These are phyloP conservation scores for Achroia grisella DNA, from an alignment of 1,140 invertebrate genomes.

Conservation along the genomic window DNA sequence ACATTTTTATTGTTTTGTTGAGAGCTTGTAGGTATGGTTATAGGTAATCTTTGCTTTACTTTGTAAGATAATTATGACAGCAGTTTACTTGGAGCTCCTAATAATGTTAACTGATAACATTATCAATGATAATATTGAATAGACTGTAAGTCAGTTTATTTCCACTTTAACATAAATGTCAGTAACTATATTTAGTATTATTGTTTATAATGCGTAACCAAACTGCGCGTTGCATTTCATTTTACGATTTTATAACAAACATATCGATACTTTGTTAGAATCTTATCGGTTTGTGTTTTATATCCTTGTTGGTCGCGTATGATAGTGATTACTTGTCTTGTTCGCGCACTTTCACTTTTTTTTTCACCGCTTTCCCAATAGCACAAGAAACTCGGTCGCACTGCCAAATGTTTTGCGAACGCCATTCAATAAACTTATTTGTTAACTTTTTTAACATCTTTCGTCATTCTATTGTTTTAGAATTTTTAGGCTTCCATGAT, in stretches of 20 bases:
- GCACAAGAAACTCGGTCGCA: slow-evolving; percentile 42
- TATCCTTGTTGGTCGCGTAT: slow-evolving; percentile 23
- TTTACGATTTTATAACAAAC: background rate
- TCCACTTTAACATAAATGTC: slow-evolving; percentile 5
- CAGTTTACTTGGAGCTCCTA: too few species aligned
- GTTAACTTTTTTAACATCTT: too few species aligned
- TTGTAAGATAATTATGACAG: too few species aligned
- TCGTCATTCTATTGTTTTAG: too few species aligned
- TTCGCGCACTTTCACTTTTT: slow-evolving; percentile 56
- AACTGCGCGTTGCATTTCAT: background rate
- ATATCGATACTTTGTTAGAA: slow-evolving; percentile 2
- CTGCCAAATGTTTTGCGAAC: slow-evolving; percentile 55
- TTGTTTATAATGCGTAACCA: too few species aligned
- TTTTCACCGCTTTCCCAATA: slow-evolving; percentile 52
- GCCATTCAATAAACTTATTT: slow-evolving; percentile 15
- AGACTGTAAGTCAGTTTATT: background rate
- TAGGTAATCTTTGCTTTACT: too few species aligned
- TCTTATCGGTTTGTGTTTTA: slow-evolving; percentile 25
- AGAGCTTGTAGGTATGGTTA: too few species aligned
- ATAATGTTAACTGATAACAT: background rate
- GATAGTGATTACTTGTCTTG: slow-evolving; percentile 23
- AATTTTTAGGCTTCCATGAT: too few species aligned
- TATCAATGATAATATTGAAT: slow-evolving; percentile 2
- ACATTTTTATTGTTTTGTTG: background rate
- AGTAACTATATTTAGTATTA: too few species aligned